Evolutionary conservation across 2,113 vertebrate species (phyloP).

Genomic region (Centropus bengalensis): DNA sequence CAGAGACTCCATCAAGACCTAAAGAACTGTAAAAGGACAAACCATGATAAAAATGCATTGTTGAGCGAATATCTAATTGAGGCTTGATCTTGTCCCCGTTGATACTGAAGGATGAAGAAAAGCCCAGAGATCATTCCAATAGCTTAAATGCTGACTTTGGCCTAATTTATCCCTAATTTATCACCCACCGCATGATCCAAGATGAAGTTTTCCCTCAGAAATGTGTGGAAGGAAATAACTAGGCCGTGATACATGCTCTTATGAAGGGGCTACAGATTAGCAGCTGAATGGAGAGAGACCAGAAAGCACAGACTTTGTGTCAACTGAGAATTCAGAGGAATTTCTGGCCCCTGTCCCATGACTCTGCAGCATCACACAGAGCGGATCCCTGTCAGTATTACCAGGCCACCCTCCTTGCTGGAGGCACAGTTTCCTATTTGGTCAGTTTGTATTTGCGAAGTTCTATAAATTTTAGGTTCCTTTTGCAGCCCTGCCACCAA

Average conservation of each 20-base stretch:
- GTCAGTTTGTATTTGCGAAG: slow-evolving; percentile 41
- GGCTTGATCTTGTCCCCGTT: background rate
- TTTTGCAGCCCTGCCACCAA: slow-evolving; percentile 30
- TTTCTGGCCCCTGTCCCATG: slow-evolving; percentile 45
- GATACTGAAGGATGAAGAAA: background rate
- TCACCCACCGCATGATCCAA: background rate
- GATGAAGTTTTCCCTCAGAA: slow-evolving; percentile 50
- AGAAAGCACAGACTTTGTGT: slow-evolving; percentile 55
- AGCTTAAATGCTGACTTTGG: background rate
- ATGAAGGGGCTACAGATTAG: slow-evolving; percentile 56
- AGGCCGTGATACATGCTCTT: slow-evolving; percentile 42
- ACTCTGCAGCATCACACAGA: slow-evolving; percentile 57
- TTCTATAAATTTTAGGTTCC: slow-evolving; percentile 57
- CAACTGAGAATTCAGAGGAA: slow-evolving; percentile 58
- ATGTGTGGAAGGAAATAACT: slow-evolving; percentile 47
- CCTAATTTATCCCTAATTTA: slow-evolving; percentile 18
- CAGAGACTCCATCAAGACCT: background rate
- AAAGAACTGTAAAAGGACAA: background rate
- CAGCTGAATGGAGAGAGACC: slow-evolving; percentile 46
- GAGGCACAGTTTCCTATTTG: slow-evolving; percentile 57
- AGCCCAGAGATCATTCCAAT: background rate
- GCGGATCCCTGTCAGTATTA: slow-evolving; percentile 37
- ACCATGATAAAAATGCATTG: background rate
- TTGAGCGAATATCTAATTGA: background rate
- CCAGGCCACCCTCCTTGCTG: slow-evolving; percentile 63